Percentiles rank a stretch among this genome's conserved stretches.
These are phyloP conservation scores for Dermochelys coriacea DNA, from an alignment of 2,797 vertebrate genomes.

Conservation along the genomic window DNA sequence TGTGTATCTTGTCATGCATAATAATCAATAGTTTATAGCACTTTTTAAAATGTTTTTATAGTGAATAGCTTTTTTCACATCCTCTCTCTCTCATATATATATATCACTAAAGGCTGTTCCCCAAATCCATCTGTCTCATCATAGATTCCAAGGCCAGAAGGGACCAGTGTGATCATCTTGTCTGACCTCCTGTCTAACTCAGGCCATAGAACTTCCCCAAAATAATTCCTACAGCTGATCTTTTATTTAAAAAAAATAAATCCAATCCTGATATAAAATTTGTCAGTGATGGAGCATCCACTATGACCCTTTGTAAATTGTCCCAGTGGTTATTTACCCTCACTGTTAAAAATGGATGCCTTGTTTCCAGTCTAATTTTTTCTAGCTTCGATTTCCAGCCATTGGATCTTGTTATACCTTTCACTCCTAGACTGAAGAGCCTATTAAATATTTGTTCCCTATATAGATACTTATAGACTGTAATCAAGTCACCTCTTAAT, in stretches of 20 bases:
- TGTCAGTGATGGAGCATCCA: background rate
- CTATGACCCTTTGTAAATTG: background rate
- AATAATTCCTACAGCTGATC: background rate
- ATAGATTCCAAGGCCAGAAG: background rate
- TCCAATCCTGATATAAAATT: background rate
- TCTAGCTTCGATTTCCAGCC: background rate
- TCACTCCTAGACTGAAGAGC: background rate
- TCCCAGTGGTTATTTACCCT: background rate
- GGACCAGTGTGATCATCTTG: background rate
- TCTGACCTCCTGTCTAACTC: background rate
- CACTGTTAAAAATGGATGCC: background rate
- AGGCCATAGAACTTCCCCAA: background rate
- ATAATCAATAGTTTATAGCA: background rate
- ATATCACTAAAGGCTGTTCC: background rate
- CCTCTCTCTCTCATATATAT: background rate
- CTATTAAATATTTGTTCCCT: background rate
- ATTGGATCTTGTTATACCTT: background rate
- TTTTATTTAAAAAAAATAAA: background rate
- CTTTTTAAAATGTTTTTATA: background rate
- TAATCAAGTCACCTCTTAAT: background rate
- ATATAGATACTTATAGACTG: background rate
- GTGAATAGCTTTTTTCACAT: background rate
- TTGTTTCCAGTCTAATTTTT: background rate
- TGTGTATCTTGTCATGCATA: constrained; percentile 14
- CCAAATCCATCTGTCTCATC: background rate